Base-by-base conservation (phyloP, 1,140 invertebrate genomes). In the Rhopalosiphum padi region DNA sequence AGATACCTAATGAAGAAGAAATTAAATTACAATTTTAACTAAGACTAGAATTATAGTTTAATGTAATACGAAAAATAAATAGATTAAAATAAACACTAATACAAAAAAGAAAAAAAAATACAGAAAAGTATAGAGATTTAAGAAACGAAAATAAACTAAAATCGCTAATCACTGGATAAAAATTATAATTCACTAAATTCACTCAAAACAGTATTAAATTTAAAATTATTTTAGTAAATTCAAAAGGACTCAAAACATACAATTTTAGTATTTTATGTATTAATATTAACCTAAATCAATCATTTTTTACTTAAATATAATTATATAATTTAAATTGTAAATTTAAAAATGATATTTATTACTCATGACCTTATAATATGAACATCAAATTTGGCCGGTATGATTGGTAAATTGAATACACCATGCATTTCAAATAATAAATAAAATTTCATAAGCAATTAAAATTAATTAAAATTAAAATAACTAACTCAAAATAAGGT, bases 21-120 rank as follows among this genome's bases (percentile, higher is more conserved):
- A 92, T 92, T 85, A 51, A 30, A 93, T 86, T 83, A 85, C 41
- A 93, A 86, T 41, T 90, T 85, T 85, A 92, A 85, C 91, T 92
- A 92, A 55, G 91, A 93, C 91, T 93, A 93, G 91, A 93, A 30
- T 93, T 93, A 85, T 37, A 86, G 82, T 93, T 41, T 37, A 86
- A 86, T 41, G 30, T 53, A 86, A 43, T n/a, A 35, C 22, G 55
- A 93, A n/a, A 60, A 21, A 90, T 41, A 60, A 60, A 90, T 41
- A 25, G 46, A 48, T 91, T 46, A 91, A 91, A 85, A 92, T 51
- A 92, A 85, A 53, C 21, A 48, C 22, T 89, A 90, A 1, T 55
- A 37, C 2, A 60, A 30, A 41, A 25, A n/a, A 3, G 4, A 1
- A 41, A 53, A 41, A 85, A 90, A 53, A 90, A 55, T 48, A 87